A percentile compares a stretch with the other conserved stretches of the same genome.
Conservation (phyloP, 2,888 invertebrate species). For the Callimorpha dominula region DNA sequence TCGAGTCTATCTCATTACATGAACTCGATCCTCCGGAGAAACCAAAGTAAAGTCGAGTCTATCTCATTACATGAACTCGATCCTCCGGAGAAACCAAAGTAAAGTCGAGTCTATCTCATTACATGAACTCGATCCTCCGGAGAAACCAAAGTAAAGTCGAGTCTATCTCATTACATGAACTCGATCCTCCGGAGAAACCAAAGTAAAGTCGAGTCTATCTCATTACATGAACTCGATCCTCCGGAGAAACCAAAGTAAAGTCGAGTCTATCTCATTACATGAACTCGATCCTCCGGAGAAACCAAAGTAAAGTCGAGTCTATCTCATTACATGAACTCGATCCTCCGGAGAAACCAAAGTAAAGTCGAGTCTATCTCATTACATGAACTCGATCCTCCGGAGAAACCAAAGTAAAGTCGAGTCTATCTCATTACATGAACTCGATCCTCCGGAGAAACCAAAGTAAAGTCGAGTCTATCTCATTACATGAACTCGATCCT, state of each 20-base stretch:
- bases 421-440: constrained; percentile 17
- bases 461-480: constrained; percentile 2
- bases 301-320: constrained; percentile 11
- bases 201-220: constrained; percentile 2
- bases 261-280: constrained; percentile 8
- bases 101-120: constrained; percentile 1
- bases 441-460: constrained; percentile 36
- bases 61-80: constrained; percentile 16
- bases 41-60: constrained; percentile 11
- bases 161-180: constrained; percentile 17
- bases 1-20: constrained; percentile 8
- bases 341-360: constrained; percentile 41
- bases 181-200: constrained; percentile 36
- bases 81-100: constrained; percentile 41
- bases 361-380: constrained; percentile 1
- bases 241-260: constrained; percentile 35
- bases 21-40: constrained; percentile 35
- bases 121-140: constrained; percentile 26
- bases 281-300: constrained; percentile 35
- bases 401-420: constrained; percentile 31
- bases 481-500: constrained; percentile 24
- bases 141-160: constrained; percentile 31
- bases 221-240: constrained; percentile 24
- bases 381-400: constrained; percentile 26
- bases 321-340: constrained; percentile 16